Evolutionary conservation across 64 coral and sea anemone genomes (phyloP).

Genomic region (Montipora efflorescens): DNA sequence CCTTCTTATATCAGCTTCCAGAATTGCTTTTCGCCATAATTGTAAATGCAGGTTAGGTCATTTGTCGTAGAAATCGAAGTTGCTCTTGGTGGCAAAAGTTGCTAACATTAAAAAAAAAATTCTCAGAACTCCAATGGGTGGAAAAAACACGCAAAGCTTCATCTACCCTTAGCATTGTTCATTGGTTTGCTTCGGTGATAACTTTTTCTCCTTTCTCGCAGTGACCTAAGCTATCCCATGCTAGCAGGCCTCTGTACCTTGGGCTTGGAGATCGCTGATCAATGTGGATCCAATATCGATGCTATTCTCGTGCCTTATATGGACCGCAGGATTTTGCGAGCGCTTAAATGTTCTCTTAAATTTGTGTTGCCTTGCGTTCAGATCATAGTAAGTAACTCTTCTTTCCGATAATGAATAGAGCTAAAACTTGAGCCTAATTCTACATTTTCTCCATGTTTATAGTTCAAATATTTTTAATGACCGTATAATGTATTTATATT

Average conservation of each 20-base stretch:
- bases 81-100: too few relatives aligned
- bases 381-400: constrained; percentile 2
- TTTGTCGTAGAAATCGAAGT: too few relatives aligned
- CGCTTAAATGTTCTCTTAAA: constrained; percentile 4
- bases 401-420: not conserved
- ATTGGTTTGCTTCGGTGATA: not conserved
- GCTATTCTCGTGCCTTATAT: not conserved
- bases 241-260: constrained; percentile 11
- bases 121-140: too few relatives aligned
- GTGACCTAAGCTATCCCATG: not conserved
- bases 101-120: too few relatives aligned
- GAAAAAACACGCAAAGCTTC: too few relatives aligned
- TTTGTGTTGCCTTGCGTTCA: not conserved
- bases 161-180: too few relatives aligned
- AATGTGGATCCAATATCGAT: not conserved
- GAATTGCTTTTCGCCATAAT: too few relatives aligned
- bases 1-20: not conserved
- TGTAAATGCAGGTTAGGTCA: too few relatives aligned
- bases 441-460: too few relatives aligned
- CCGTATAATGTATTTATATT: too few relatives aligned
- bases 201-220: not conserved
- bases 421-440: too few relatives aligned
- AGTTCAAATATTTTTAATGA: too few relatives aligned
- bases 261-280: constrained; percentile 1
- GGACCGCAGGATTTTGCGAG: not conserved